These are phyloP conservation scores for Tetramorium simillimum DNA, from an alignment of 1,140 invertebrate genomes.

Conservation along the genomic window DNA sequence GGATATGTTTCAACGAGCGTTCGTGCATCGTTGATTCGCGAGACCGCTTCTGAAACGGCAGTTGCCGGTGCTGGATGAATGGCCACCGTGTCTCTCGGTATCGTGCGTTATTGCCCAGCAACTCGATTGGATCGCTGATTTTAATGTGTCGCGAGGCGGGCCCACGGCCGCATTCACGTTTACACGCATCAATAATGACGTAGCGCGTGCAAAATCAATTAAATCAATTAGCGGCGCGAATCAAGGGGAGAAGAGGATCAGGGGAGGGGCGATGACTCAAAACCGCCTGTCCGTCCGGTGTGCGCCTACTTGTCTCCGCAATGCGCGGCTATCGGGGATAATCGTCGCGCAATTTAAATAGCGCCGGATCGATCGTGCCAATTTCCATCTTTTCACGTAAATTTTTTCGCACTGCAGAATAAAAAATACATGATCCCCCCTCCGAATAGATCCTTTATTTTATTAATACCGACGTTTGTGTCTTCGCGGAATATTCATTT, in stretches of 20 bases:
- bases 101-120: constrained; percentile 69
- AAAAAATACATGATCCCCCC: constrained; percentile 9
- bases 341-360: constrained; percentile 40
- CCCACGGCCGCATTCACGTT: constrained; percentile 30
- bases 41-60: constrained; percentile 48
- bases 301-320: constrained; percentile 42
- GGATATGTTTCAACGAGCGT: constrained; percentile 61
- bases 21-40: constrained; percentile 64
- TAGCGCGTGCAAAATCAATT: constrained; percentile 73
- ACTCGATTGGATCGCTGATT: constrained; percentile 74
- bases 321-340: not conserved
- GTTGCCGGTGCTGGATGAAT: constrained; percentile 48
- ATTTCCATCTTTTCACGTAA: not conserved
- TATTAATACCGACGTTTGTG: not conserved
- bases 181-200: constrained; percentile 74
- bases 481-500: not conserved
- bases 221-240: constrained; percentile 73
- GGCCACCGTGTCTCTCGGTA: constrained; percentile 60
- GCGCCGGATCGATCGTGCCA: constrained; percentile 1
- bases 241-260: not conserved
- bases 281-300: constrained; percentile 26
- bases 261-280: constrained; percentile 16
- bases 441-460: constrained; percentile 5
- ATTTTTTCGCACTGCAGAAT: not conserved
- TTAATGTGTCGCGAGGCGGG: constrained; percentile 67